Evolutionary conservation across 2,113 vertebrate species (phyloP).

Genomic region (Phocoena phocoena): DNA sequence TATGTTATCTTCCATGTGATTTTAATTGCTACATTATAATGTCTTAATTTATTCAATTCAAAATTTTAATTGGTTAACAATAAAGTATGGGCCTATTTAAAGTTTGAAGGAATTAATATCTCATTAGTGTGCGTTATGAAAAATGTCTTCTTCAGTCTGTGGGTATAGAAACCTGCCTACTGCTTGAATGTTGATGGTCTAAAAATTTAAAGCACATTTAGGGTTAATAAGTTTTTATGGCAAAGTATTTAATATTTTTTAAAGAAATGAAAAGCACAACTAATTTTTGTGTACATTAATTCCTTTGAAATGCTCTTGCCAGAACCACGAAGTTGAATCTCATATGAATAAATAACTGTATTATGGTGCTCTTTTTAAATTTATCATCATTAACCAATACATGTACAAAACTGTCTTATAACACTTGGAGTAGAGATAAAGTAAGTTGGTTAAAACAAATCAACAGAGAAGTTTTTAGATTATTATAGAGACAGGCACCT

Average conservation of each 20-base stretch:
- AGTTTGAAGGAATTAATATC: conserved; percentile 25
- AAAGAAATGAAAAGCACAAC: neutral
- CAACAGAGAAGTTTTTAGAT: neutral
- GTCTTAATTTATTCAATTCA: neutral
- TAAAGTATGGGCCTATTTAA: neutral
- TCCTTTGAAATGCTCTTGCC: conserved; percentile 5
- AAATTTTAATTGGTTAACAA: conserved; percentile 25
- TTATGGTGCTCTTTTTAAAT: neutral
- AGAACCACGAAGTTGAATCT: conserved; percentile 28
- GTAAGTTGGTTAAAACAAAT: neutral
- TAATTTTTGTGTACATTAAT: conserved; percentile 34
- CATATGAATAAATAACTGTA: conserved; percentile 19
- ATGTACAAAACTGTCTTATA: neutral
- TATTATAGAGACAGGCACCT: neutral
- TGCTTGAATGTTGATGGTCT: conserved; percentile 25
- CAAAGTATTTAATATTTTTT: conserved; percentile 43
- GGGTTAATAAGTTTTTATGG: neutral
- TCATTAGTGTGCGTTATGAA: neutral
- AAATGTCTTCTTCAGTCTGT: conserved; percentile 19
- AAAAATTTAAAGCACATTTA: conserved; percentile 35
- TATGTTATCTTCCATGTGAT: conserved; percentile 23
- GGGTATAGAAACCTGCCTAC: neutral
- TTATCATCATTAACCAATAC: neutral
- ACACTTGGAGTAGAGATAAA: conserved; percentile 2
- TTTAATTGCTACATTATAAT: conserved; percentile 1